phyloP scores from a whole-genome alignment of 2,113 vertebrate species.

The Ahaetulla prasina region DNA sequence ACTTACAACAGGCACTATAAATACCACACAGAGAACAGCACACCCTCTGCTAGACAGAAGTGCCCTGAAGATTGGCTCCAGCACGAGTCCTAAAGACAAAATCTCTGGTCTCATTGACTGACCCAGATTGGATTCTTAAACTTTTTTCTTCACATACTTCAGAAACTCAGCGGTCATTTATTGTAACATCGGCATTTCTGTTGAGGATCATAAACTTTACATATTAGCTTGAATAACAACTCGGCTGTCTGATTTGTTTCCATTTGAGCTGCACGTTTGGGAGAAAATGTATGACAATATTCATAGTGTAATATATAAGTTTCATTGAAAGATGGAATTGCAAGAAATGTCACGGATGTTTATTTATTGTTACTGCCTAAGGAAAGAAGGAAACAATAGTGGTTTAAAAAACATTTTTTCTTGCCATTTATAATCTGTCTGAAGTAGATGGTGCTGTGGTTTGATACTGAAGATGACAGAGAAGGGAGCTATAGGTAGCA shows the following conservation, averaged over 20 bases:
- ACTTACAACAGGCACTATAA: too few relatives aligned
- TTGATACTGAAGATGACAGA: conserved; percentile 9
- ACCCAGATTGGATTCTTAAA: neutral
- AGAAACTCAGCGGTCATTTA: conserved; percentile 55
- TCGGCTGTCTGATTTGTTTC: conserved; percentile 48
- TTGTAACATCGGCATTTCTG: conserved; percentile 39
- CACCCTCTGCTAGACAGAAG: too few relatives aligned
- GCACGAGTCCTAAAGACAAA: too few relatives aligned
- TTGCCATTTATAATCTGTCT: conserved; percentile 23
- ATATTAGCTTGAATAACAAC: conserved; percentile 64
- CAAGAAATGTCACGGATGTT: conserved; percentile 55
- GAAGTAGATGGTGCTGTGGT: neutral
- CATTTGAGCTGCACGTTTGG: conserved; percentile 34
- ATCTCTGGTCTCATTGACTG: too few relatives aligned
- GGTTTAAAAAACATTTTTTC: neutral
- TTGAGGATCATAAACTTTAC: conserved; percentile 59
- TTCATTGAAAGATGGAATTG: conserved; percentile 49
- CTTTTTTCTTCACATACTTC: conserved; percentile 33
- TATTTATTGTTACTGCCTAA: conserved; percentile 60
- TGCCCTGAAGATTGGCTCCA: too few relatives aligned
- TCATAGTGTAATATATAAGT: conserved; percentile 59
- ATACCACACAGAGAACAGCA: too few relatives aligned
- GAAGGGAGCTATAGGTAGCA: neutral
- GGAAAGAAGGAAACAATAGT: conserved; percentile 54
- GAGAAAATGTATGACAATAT: conserved; percentile 50